Base-by-base conservation (phyloP, 2,797 vertebrate species). In the Pyrocephalus nanus region DNA sequence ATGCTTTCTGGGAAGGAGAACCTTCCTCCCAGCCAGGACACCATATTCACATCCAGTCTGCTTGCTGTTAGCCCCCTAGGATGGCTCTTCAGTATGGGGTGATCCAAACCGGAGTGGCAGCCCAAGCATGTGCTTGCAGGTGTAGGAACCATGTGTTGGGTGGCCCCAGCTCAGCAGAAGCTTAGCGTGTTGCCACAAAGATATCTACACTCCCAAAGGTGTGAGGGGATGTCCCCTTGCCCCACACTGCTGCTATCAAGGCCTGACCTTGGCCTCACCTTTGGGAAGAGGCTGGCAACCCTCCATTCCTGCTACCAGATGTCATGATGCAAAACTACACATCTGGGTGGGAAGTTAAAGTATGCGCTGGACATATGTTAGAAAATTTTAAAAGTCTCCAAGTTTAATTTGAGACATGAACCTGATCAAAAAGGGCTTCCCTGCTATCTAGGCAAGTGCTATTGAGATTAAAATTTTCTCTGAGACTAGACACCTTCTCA, bases 361-460 rank as follows among this genome's bases (percentile, higher is more conserved):
- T 34, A 45, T 19, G 61, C 43, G 7, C 53, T 55, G 27, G 54
- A 69, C 73, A 75, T 18, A 15, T 17, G 15, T 51, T 54, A 50
- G 50, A 62, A 65, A 70, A 45, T 22, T 71, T 53, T 17, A 54
- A 47, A 62, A 6, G 1, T 22, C 57, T 57, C 12, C 18, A 34
- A 30, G 34, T 81, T 48, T 87, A 36, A 85, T 30, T 40, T 91
- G 79, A 76, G 54, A 62, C 36, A 36, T 50, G 78, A 86, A 93
- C 86, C 65, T 79, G 76, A 91, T 62, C 90, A 64, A 80, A 94
- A 94, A 75, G 8, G 61, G 51, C 30, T 86, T 75, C 70, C 60
- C 64, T 73, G 45, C 16, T 79, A 40, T 80, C 76, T 53, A 50
- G 79, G 94, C 71, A 94, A 92, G 27, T 79, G 47, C 14, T 83